Percentiles rank a stretch among this genome's conserved stretches.
Evolutionary conservation across 2,888 invertebrate genomes (phyloP).

Genomic region (Boloria selene): DNA sequence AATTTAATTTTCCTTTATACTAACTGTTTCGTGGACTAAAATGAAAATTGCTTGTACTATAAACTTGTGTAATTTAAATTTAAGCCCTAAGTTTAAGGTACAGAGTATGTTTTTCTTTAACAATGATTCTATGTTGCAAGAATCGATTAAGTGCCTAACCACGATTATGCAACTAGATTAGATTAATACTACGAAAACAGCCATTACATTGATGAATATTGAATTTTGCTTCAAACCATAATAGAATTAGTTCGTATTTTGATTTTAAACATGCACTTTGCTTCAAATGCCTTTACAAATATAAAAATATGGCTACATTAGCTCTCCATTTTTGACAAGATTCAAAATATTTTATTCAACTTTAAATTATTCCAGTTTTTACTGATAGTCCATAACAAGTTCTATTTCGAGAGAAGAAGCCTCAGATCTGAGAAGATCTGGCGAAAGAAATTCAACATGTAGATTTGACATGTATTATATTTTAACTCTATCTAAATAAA

Average conservation of each 20-base stretch:
- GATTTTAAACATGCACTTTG: neutral
- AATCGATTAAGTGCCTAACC: conserved; percentile 39
- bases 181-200: conserved; percentile 33
- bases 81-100: conserved; percentile 1
- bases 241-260: no score
- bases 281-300: neutral
- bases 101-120: conserved; percentile 18
- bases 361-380: no score
- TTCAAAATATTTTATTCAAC: no score
- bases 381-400: no score
- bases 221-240: conserved; percentile 5
- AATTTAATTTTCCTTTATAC: conserved; percentile 34
- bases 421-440: no score
- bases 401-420: no score
- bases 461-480: no score
- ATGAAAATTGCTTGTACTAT: conserved; percentile 32
- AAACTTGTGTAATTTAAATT: neutral
- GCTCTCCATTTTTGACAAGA: no score
- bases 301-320: no score
- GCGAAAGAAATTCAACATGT: no score
- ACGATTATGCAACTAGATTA: conserved; percentile 38
- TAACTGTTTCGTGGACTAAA: conserved; percentile 31
- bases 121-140: conserved; percentile 31
- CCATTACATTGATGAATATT: conserved; percentile 32
- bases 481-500: no score